Conservation (phyloP, 2,888 invertebrate genomes). For the Ormia ochracea region DNA sequence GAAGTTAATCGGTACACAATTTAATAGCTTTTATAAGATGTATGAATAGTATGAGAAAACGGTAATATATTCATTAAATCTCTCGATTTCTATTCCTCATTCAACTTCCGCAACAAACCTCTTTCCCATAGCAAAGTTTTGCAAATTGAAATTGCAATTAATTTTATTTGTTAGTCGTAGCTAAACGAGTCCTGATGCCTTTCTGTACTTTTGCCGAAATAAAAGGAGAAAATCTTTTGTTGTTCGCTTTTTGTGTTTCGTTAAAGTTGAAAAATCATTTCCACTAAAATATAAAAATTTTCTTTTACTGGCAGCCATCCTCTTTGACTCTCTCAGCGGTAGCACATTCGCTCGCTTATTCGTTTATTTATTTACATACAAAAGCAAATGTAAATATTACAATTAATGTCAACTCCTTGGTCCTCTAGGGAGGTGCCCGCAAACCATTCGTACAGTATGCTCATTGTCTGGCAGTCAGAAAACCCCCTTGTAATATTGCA, state of each 20-base stretch:
- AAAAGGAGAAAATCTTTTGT: not conserved
- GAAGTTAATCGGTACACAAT: no score
- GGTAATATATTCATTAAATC: not conserved
- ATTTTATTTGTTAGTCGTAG: constrained; percentile 9
- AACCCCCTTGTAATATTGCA: constrained; percentile 6
- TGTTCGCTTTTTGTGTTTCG: not conserved
- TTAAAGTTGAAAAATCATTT: not conserved
- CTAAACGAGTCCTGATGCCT: not conserved
- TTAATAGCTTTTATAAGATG: no score
- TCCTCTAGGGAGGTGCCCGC: not conserved
- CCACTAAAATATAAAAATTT: not conserved
- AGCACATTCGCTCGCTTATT: not conserved
- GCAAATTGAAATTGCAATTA: constrained; percentile 11
- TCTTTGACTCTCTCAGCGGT: not conserved
- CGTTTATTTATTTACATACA: constrained; percentile 17
- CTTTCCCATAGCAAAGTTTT: not conserved
- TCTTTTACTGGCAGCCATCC: not conserved
- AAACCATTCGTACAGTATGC: not conserved
- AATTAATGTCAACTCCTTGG: constrained; percentile 57
- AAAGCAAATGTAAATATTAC: constrained; percentile 54
- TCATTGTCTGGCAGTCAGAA: constrained; percentile 8
- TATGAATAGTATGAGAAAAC: not conserved
- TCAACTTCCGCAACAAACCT: not conserved
- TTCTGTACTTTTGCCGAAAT: not conserved
- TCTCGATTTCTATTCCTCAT: not conserved